Conservation (phyloP, 2,888 invertebrate genomes). For the Zelleria hepariella region DNA sequence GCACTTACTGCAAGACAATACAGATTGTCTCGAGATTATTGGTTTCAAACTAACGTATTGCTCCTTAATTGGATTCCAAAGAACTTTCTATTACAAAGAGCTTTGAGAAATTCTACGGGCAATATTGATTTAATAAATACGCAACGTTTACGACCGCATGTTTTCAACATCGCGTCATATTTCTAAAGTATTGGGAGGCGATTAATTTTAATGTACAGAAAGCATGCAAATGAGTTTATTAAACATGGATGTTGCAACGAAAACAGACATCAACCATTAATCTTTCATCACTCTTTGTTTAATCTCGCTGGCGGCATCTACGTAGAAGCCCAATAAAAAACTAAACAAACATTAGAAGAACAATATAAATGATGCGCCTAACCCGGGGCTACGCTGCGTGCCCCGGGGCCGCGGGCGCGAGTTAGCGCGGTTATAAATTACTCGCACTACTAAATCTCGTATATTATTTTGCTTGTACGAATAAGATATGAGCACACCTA, state of each 20-base stretch:
- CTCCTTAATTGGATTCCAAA: not conserved
- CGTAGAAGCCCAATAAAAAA: slow-evolving; percentile 52
- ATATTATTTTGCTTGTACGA: slow-evolving; percentile 61
- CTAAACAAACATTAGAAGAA: slow-evolving; percentile 58
- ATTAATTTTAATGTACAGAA: slow-evolving; percentile 48
- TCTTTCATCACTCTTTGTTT: slow-evolving; percentile 67
- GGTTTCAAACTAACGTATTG: slow-evolving; percentile 1
- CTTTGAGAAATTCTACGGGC: not conserved
- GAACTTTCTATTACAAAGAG: not conserved
- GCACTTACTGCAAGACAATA: slow-evolving; percentile 2
- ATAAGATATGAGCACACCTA: slow-evolving; percentile 36
- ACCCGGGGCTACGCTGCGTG: slow-evolving; percentile 56
- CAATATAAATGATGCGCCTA: slow-evolving; percentile 69
- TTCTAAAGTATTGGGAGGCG: slow-evolving; percentile 21
- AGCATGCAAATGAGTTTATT: slow-evolving; percentile 60
- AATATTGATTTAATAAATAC: not conserved
- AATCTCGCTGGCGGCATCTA: slow-evolving; percentile 49
- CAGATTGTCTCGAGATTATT: not conserved
- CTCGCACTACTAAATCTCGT: slow-evolving; percentile 47
- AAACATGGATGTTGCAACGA: slow-evolving; percentile 56
- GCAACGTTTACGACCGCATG: slow-evolving; percentile 15
- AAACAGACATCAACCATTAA: slow-evolving; percentile 59
- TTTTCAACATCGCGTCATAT: slow-evolving; percentile 44
- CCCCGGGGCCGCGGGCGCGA: slow-evolving; percentile 41
- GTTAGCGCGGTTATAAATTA: slow-evolving; percentile 61